Evolutionary conservation across 1,140 invertebrate species (phyloP), one percentile per base, ranked within the genome.

Genomic region (Vollenhovia emeryi): DNA sequence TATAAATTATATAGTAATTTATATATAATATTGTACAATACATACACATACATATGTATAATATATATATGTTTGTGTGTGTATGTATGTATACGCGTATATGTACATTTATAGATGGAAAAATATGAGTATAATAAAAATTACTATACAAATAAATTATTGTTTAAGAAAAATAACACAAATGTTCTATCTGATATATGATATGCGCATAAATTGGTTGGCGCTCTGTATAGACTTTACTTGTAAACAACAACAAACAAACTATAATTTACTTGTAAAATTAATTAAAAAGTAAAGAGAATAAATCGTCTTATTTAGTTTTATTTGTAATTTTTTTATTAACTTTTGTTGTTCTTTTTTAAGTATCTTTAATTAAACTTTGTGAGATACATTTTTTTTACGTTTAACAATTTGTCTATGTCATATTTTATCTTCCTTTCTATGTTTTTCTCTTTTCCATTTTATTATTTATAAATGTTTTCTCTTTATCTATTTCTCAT

Each of bases 1-100:
- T 80, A 59, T 52, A 45, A 71, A 73, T 64, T 89, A 62, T 88
- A 62, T 88, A 89, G 71, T 79, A 15, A 82, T 86, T 86, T 85
- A 43, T 88, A 82, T 80, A 80, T 50, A 79, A n/a, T 84, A 88
- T 33, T 5, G 7, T 66, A 15, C 9, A 40, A 40, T 36, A 66
- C 45, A 66, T 85, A 84, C 73, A 55, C 13, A 69, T 15, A 71
- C 15, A 52, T 33, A 33, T 66, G 18, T 57, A 57, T 57, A 57
- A 30, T 66, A 64, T 2, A 36, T 40, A 13, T 13, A 60, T 80
- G n/a, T 86, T 64, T 62, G 73, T 48, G 83, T 24, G 24, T 52
- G 75, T 40, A 21, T 60, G 27, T 86, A 76, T 76, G 24, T 45
- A 30, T 18, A 40, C 62, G 18, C 24, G 13, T 48, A 50, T 30